A percentile compares a stretch with the other conserved stretches of the same genome.
Conservation (phyloP, 2,888 invertebrate species). For the Stenotaenia linearis region DNA sequence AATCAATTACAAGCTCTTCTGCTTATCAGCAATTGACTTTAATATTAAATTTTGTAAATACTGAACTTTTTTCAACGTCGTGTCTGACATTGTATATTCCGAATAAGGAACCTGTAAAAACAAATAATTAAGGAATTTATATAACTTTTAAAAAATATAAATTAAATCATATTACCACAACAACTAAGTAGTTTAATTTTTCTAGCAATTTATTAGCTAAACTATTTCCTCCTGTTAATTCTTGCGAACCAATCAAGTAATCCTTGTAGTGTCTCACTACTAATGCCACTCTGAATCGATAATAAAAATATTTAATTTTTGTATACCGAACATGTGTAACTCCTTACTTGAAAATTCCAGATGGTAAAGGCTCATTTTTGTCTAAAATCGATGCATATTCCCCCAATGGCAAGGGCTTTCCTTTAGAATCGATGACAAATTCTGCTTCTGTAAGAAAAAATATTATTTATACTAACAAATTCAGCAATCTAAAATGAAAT, state of each 20-base stretch:
- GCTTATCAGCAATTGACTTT: background rate
- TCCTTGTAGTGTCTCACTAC: background rate
- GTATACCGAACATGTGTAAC: background rate
- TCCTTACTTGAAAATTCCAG: background rate
- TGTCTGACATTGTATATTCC: background rate
- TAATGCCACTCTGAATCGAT: background rate
- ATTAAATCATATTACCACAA: background rate
- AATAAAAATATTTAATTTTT: background rate
- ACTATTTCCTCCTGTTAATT: background rate
- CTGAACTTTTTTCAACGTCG: background rate
- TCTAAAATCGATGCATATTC: background rate
- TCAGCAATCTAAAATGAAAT: background rate
- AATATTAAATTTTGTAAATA: background rate
- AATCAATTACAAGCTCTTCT: background rate
- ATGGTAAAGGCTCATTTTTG: background rate
- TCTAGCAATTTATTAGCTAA: background rate
- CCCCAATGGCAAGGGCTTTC: background rate
- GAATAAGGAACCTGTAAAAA: background rate
- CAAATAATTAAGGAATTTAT: background rate
- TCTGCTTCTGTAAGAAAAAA: background rate
- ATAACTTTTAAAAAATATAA: background rate
- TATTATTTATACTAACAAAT: background rate
- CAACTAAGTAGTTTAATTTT: background rate
- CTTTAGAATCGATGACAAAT: background rate
- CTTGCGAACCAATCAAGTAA: background rate